Evolutionary conservation across 1,140 invertebrate genomes (phyloP), one percentile per base, ranked within the genome.

Genomic region (Drosophila rhopaloa): DNA sequence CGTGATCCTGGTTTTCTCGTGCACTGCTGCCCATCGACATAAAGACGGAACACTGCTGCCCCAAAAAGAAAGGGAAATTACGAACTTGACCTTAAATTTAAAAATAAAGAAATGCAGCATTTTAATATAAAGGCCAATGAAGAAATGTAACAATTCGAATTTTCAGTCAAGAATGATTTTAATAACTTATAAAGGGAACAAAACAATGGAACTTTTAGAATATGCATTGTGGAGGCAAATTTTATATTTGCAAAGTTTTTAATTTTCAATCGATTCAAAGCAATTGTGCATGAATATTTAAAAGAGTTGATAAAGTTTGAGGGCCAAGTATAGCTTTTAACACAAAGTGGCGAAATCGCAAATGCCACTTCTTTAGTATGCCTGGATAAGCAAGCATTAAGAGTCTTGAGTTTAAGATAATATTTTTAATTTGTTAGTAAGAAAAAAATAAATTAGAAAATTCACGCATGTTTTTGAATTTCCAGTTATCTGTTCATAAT

Each of bases 11-110:
- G 19, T 16, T 48, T 16, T 19, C n/a, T 9, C 7, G 13, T 24
- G 6, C 37, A 50, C n/a, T 61, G 44, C 44, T 66, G 37, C 37
- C 63, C 63, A 62, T 48, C 2, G 14, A 13, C 19, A 32, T 5
- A 7, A 54, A 32, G 37, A 27, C 47, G 27, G n/a, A 7, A 32
- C 27, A 50, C n/a, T 32, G 27, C 24, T 50, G n/a, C 47, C 47
- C 47, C 2, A 48, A 8, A 10, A 10, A 38, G 4, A 11, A 10
- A 11, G 32, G 27, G 27, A 9, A 41, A 9, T 29, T 14, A 32
- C 32, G 0, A 14, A 14, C n/a, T 51, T 14, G 14, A 10, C 10
- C 11, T 14, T 19, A 7, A 50, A 50, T 9, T 16, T 38, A 38
- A 38, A 10, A 24, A 24, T 24, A 24, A 24, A 24, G 24, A 24